Conservation (phyloP, 2,888 invertebrate genomes). For the Dasysyrphus albostriatus region DNA sequence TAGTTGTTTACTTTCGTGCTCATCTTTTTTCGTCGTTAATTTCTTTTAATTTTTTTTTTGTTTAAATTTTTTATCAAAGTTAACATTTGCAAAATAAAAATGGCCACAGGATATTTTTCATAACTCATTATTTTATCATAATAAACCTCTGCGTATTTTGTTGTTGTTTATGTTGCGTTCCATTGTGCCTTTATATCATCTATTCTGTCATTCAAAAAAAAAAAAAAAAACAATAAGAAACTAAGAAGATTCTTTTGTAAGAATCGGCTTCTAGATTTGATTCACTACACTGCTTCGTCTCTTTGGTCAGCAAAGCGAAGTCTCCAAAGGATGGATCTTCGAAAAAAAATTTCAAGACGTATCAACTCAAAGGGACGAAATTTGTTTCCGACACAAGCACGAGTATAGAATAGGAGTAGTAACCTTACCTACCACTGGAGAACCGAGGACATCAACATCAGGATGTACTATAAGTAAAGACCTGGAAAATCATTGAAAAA, state of each 20-base stretch:
- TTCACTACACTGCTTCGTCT: not conserved
- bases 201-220: constrained; percentile 29
- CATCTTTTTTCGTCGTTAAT: constrained; percentile 20
- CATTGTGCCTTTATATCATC: constrained; percentile 37
- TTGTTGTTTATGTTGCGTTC: not conserved
- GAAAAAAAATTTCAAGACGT: constrained; percentile 23
- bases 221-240: constrained; percentile 8
- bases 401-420: not conserved
- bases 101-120: constrained; percentile 73
- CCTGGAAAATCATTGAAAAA: constrained; percentile 30
- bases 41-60: constrained; percentile 4
- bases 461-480: constrained; percentile 10
- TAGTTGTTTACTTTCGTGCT: constrained; percentile 8
- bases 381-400: not conserved
- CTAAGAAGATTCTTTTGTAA: constrained; percentile 45
- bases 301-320: constrained; percentile 46
- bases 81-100: constrained; percentile 68
- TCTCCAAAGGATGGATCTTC: constrained; percentile 24
- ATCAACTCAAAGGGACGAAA: constrained; percentile 30
- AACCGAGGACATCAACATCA: constrained; percentile 12
- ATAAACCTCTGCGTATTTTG: constrained; percentile 40
- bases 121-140: constrained; percentile 61
- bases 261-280: constrained; percentile 27
- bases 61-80: constrained; percentile 60
- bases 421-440: not conserved